A percentile compares a stretch with the other conserved stretches of the same genome.
Evolutionary conservation across 2,113 vertebrate species (phyloP).

Genomic region (Ameiurus melas): DNA sequence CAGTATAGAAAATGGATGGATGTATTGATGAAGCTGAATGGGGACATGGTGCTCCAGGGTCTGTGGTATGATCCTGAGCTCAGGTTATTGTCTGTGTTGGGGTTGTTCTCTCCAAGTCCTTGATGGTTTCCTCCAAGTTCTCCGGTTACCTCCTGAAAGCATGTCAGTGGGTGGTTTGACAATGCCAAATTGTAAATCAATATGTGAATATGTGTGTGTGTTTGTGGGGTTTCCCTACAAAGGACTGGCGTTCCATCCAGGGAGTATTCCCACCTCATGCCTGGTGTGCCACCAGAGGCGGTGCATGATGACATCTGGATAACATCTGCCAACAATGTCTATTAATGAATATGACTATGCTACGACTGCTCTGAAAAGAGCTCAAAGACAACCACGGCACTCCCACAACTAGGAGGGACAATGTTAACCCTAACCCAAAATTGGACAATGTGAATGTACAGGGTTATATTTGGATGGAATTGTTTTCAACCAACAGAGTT

Average conservation of each 20-base stretch:
- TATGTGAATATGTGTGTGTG: neutral
- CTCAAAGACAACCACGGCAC: neutral
- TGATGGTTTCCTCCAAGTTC: neutral
- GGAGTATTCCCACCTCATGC: neutral
- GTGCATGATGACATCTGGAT: conserved; percentile 1
- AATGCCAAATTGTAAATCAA: neutral
- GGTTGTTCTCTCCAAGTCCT: neutral
- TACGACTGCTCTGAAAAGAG: neutral
- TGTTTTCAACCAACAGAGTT: neutral
- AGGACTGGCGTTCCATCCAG: neutral
- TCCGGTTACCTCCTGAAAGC: neutral
- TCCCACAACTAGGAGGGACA: neutral
- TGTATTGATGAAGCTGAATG: neutral
- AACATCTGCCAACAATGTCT: neutral
- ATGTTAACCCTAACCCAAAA: neutral
- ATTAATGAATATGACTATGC: neutral
- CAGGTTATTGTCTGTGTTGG: neutral
- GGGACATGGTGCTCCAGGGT: neutral
- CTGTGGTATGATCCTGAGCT: neutral
- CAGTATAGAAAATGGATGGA: no score
- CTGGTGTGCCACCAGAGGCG: neutral
- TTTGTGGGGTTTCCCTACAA: neutral
- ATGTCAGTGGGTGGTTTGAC: neutral
- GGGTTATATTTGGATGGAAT: neutral
- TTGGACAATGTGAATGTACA: neutral